These are phyloP conservation scores for Pseudoips prasinana DNA, from an alignment of 2,888 invertebrate genomes.

Conservation along the genomic window DNA sequence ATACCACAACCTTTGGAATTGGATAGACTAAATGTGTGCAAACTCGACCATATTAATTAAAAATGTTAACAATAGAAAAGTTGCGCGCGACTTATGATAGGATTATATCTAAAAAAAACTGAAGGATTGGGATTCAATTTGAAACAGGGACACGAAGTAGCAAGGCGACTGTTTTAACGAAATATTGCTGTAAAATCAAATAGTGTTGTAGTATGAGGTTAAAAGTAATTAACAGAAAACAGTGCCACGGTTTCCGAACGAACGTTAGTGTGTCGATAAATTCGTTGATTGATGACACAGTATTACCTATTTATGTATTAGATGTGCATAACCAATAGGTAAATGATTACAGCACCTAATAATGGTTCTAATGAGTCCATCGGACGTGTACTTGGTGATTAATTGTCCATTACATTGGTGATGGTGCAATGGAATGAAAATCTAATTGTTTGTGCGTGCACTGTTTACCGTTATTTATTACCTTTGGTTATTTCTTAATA, in stretches of 20 bases:
- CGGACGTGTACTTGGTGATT: conserved; percentile 29
- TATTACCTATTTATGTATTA: conserved; percentile 32
- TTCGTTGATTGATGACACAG: conserved; percentile 35
- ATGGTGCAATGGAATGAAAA: conserved; percentile 24
- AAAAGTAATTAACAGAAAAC: not conserved
- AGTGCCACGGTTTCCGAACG: too few species aligned
- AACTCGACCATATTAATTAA: too few species aligned
- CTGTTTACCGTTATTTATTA: conserved; percentile 9
- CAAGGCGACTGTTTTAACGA: too few species aligned
- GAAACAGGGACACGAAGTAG: too few species aligned
- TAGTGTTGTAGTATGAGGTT: not conserved
- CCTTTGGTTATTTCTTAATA: not conserved
- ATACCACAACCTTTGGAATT: too few species aligned
- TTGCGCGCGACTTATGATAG: too few species aligned
- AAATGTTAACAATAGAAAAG: too few species aligned
- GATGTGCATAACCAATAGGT: conserved; percentile 26
- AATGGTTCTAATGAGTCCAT: conserved; percentile 33
- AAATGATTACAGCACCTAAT: conserved; percentile 32
- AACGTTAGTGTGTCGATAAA: conserved; percentile 26
- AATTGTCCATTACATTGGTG: conserved; percentile 30
- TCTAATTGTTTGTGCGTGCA: conserved; percentile 32
- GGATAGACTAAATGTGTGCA: too few species aligned
- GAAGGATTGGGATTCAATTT: too few species aligned
- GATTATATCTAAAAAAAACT: not conserved
- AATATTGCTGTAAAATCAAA: not conserved